Evolutionary conservation across 2,113 vertebrate species (phyloP), one percentile per base, ranked within the genome.

Genomic region (Etia nguti): DNA sequence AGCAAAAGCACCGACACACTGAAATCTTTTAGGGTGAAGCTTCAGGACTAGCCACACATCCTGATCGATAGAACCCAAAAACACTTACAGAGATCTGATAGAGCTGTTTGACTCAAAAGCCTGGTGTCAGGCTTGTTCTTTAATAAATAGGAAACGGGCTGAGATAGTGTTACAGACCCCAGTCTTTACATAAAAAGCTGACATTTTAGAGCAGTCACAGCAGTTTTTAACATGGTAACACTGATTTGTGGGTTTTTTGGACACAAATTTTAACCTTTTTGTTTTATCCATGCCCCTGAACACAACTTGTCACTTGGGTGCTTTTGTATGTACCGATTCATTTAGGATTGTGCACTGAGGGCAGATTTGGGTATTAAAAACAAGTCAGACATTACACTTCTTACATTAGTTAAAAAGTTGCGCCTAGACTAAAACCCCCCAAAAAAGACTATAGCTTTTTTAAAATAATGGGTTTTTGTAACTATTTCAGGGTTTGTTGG

Each of bases 1-100:
- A 90, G 88, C 91, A 89, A 54, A 89, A 90, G 90, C 68, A 0
- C 62, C 10, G 12, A 81, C 24, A 56, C 12, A 16, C 26, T 77
- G 73, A 75, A 75, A 52, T n/a, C 73, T 6, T 77, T 50, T 52
- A 77, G 43, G 22, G 68, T 10, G 4, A 73, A 29, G 46, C 73
- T 9, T 4, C 46, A n/a, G 73, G 46, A 77, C 26, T 13, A n/a
- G 46, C 18, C 26, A 52, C 70, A 50, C 50, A 77, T 75, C 41
- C 70, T 29, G 43, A 43, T 48, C 6, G 46, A 77, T 50, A 50
- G 46, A 77, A 50, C 43, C 70, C 29, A 48, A 29, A 48, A 75
- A 4, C 24, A 48, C 24, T 50, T 20, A 4, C 10, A 77, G 41
- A 73, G 68, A 73, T 4, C 46, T 52, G 29, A 77, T 20, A 77